Evolutionary conservation across 2,888 invertebrate genomes (phyloP).

Genomic region (Bedellia somnulentella): DNA sequence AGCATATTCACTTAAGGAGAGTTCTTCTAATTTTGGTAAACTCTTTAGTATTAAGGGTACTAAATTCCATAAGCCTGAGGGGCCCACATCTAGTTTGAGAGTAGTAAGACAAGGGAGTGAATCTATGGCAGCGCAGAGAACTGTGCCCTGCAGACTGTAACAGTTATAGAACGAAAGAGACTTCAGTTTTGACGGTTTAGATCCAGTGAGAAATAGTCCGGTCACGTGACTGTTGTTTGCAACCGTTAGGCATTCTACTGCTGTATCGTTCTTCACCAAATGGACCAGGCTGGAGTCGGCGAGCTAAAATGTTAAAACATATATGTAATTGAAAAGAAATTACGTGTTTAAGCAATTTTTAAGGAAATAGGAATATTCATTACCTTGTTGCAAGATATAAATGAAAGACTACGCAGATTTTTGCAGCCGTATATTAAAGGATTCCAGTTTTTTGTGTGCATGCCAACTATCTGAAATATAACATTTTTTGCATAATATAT

Average conservation of each 20-base stretch:
- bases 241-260: slow-evolving; percentile 30
- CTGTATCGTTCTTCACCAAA: slow-evolving; percentile 32
- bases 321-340: neutral
- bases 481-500: slow-evolving; percentile 2
- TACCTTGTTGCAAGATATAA: slow-evolving; percentile 52
- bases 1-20: slow-evolving; percentile 39
- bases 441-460: slow-evolving; percentile 56
- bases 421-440: slow-evolving; percentile 51
- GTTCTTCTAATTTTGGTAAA: slow-evolving; percentile 29
- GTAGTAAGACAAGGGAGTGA: slow-evolving; percentile 26
- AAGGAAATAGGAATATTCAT: slow-evolving; percentile 1
- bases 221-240: slow-evolving; percentile 44
- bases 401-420: slow-evolving; percentile 39
- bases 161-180: slow-evolving; percentile 41
- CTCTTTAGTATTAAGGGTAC: slow-evolving; percentile 33
- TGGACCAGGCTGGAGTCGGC: slow-evolving; percentile 41
- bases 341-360: neutral
- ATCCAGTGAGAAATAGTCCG: slow-evolving; percentile 35
- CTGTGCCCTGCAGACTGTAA: slow-evolving; percentile 40
- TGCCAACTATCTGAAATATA: slow-evolving; percentile 34
- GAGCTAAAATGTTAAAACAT: slow-evolving; percentile 22
- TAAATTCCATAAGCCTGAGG: slow-evolving; percentile 36
- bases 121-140: slow-evolving; percentile 31
- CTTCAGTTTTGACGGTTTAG: slow-evolving; percentile 22
- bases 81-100: slow-evolving; percentile 34